These are phyloP conservation scores for Crocallis elinguaria DNA, from an alignment of 2,888 invertebrate genomes.

Conservation along the genomic window DNA sequence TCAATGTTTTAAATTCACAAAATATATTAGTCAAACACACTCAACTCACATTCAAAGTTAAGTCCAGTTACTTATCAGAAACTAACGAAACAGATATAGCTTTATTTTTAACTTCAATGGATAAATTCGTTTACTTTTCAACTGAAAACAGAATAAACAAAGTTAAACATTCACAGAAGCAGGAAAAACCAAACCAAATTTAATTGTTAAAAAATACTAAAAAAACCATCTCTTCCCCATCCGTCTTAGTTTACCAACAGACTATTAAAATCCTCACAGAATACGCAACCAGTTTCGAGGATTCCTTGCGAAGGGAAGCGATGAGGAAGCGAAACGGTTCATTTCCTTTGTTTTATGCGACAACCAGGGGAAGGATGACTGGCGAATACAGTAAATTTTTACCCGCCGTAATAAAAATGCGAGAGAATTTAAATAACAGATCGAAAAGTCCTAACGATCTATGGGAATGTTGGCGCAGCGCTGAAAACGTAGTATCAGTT, in stretches of 20 bases:
- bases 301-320: conserved; percentile 51
- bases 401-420: conserved; percentile 62
- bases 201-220: background rate
- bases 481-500: conserved; percentile 40
- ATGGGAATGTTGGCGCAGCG: conserved; percentile 41
- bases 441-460: conserved; percentile 66
- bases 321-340: conserved; percentile 60
- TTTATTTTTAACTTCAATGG: too few species aligned
- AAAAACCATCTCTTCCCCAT: conserved; percentile 30
- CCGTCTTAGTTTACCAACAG: conserved; percentile 36
- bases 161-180: too few species aligned
- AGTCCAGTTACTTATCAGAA: too few species aligned
- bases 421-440: conserved; percentile 66
- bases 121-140: too few species aligned
- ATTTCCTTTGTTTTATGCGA: conserved; percentile 74
- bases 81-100: too few species aligned
- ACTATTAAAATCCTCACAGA: conserved; percentile 9
- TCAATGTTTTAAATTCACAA: too few species aligned
- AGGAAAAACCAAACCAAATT: too few species aligned
- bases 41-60: too few species aligned
- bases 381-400: conserved; percentile 63
- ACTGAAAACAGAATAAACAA: too few species aligned
- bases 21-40: too few species aligned
- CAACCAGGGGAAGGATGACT: conserved; percentile 63
- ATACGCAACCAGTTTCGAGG: conserved; percentile 48